Evolutionary conservation across 2,113 vertebrate species (phyloP), one percentile per base, ranked within the genome.

Genomic region (Pelmatolapia mariae): DNA sequence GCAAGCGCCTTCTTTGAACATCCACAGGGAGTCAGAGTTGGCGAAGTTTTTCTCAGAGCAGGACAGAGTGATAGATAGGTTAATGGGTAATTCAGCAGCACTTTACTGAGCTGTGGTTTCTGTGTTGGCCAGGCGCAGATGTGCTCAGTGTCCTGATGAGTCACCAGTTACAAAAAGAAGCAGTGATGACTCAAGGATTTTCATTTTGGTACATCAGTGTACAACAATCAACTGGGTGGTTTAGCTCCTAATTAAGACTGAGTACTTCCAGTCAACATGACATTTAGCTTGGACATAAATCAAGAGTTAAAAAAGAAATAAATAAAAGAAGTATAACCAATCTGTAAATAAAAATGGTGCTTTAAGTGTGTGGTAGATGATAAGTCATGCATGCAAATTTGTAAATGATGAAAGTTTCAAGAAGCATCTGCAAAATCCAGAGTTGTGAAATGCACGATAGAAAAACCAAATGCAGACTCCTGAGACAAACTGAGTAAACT

Each of bases 181-280:
- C 56, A 81, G 43, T 81, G 56, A 83, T 57, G 80, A 89, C 57
- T 90, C 56, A 86, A 83, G 89, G 84, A 87, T 90, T 91, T 87
- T 85, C 43, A 83, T 80, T 31, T 50, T 57, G 11, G 52, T 80
- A 87, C 84, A 90, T 45, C 56, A 90, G 85, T 87, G 53, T 86
- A 68, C 19, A 73, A 76, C 61, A 88, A 84, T 87, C 78, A 90
- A 54, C 38, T 22, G 43, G 50, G 76, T 43, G 31, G 38, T 83
- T 84, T 89, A 86, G 79, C 52, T 91, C 84, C 81, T 87, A 88
- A 86, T 91, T 89, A 84, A 80, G 84, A 66, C 50, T 86, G 50
- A 54, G 56, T 68, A 43, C 68, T 85, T 89, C 43, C 56, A 76
- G 57, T 86, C 84, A 57, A 88, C 80, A 89, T 73, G 18, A 36